These are phyloP conservation scores for Brachionus plicatilis DNA, from an alignment of 1,140 invertebrate species.

Conservation along the genomic window DNA sequence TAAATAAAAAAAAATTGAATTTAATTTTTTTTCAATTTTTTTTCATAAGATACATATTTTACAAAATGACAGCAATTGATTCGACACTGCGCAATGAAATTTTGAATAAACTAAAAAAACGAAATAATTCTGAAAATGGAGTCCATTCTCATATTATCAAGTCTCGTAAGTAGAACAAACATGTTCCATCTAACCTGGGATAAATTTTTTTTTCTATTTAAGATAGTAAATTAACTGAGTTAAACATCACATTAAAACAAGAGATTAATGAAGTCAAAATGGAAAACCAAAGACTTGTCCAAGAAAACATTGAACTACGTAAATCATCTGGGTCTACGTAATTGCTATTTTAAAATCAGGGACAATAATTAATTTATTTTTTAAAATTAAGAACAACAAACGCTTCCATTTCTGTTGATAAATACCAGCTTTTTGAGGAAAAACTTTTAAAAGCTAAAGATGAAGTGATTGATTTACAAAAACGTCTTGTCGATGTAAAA, in stretches of 20 bases:
- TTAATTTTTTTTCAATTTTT: background rate
- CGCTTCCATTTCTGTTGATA: background rate
- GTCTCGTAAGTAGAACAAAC: background rate
- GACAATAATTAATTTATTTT: background rate
- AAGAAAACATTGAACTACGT: slow-evolving; percentile 20
- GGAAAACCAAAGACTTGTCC: slow-evolving; percentile 8
- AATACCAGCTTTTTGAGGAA: background rate
- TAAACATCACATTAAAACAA: background rate
- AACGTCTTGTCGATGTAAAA: slow-evolving; percentile 21
- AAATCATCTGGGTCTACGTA: slow-evolving; percentile 8
- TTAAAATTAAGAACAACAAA: background rate
- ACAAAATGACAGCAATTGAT: background rate
- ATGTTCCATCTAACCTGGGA: background rate
- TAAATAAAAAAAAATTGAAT: background rate
- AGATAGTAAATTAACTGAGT: slow-evolving; percentile 14
- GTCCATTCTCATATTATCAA: slow-evolving; percentile 6
- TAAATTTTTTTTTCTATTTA: background rate
- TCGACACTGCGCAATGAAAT: background rate
- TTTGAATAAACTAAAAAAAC: background rate
- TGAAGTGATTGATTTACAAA: slow-evolving; percentile 37
- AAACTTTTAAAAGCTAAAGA: slow-evolving; percentile 29
- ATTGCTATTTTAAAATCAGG: background rate
- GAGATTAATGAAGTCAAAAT: slow-evolving; percentile 16
- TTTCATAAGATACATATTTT: background rate
- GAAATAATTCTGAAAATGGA: background rate